Evolutionary conservation across 2,113 vertebrate genomes (phyloP), one percentile per base, ranked within the genome.

Genomic region (Cynopterus brachyotis): DNA sequence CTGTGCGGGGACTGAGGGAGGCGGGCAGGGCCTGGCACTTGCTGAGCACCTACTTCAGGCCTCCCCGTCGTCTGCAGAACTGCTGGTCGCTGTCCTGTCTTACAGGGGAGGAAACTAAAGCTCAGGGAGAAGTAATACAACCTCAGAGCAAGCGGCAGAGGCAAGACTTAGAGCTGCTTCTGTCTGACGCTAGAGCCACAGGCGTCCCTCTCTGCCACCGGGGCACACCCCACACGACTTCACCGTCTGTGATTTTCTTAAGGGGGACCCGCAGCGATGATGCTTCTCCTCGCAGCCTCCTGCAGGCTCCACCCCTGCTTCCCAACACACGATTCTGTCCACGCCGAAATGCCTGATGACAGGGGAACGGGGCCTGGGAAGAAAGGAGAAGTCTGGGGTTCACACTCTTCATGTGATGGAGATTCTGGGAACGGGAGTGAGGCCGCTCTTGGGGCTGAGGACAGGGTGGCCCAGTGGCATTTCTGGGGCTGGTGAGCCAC

Each of bases 211-310:
- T 11, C 72, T 30, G 15, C 59, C 10, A 7, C 53, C 22, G 2
- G 57, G 60, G 40, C 64, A 13, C 19, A 1, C n/a, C 5, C 17
- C 0, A 0, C 17, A 28, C 19, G 3, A 24, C 4, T n/a, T 55
- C 24, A 3, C 37, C 45, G 72, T 53, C 35, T 22, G 4, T 35
- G 82, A 24, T 45, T 73, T 45, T 76, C 80, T 62, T 64, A 60
- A 22, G 55, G 66, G 30, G 60, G n/a, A 6, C 17, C n/a, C 55
- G 1, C 7, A 47, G 57, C 22, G 4, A 37, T 8, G 6, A 28
- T 3, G 13, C 19, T 67, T 73, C 35, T 80, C 30, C 76, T 89
- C 15, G 9, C 1, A 22, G 0, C 60, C 62, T 57, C 12, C 64
- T 37, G 50, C 1, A 2, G 67, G 47, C 35, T 45, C 32, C 40